Conservation (phyloP, 1,140 invertebrate species). For the Sitodiplosis mosellana region DNA sequence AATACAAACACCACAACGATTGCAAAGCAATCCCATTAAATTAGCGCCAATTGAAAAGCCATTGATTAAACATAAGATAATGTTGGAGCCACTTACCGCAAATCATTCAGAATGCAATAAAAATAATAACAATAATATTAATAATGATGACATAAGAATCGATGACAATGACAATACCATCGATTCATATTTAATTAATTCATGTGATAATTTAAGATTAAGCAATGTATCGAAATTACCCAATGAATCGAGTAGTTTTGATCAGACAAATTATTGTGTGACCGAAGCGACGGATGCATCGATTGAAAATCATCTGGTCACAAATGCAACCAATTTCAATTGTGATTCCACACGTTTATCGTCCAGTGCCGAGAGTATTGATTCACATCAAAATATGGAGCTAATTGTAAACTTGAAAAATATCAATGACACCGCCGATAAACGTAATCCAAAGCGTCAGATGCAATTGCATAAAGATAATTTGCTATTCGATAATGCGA, state of each 20-base stretch:
- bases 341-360: neutral
- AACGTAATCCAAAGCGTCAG: conserved; percentile 19
- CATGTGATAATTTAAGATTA: conserved; percentile 21
- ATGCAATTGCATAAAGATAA: conserved; percentile 23
- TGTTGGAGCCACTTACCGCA: neutral
- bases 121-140: neutral
- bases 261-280: neutral
- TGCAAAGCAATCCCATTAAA: neutral
- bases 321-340: neutral
- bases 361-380: neutral
- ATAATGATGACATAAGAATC: too few species aligned
- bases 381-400: neutral
- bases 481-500: conserved; percentile 21
- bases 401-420: too few species aligned
- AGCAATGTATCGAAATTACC: conserved; percentile 4
- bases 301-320: neutral
- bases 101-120: neutral
- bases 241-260: neutral
- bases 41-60: neutral
- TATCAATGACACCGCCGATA: conserved; percentile 10
- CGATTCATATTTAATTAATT: conserved; percentile 22
- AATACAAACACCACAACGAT: neutral
- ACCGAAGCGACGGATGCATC: neutral
- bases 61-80: neutral
- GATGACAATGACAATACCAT: conserved; percentile 9